Conservation (phyloP, 2,113 vertebrate species). For the Cinclus cinclus region DNA sequence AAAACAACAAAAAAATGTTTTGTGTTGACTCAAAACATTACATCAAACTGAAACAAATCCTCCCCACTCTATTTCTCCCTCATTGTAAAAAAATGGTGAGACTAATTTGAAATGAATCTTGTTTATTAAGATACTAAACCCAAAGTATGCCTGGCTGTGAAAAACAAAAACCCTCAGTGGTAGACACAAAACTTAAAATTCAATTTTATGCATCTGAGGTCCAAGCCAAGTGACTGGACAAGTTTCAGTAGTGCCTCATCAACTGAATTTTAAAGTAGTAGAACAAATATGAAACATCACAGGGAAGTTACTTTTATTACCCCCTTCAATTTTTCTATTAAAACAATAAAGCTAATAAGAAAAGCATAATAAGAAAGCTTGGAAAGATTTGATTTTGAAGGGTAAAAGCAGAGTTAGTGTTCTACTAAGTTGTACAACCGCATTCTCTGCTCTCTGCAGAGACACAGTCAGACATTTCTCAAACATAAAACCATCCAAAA, state of each 20-base stretch:
- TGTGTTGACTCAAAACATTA: slow-evolving; percentile 6
- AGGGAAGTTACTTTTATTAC: neutral
- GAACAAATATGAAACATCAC: neutral
- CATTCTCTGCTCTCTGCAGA: neutral
- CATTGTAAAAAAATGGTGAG: neutral
- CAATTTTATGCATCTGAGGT: neutral
- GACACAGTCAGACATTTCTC: neutral
- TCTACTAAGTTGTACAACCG: neutral
- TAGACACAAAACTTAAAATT: neutral
- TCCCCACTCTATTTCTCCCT: rapidly evolving
- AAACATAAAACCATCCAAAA: neutral
- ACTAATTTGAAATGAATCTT: slow-evolving; percentile 10
- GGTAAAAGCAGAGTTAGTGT: neutral
- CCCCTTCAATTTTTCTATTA: neutral
- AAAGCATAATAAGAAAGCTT: neutral
- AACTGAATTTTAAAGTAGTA: neutral
- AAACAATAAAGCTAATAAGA: neutral
- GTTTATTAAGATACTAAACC: slow-evolving; percentile 11
- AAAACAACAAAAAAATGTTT: neutral
- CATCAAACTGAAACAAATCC: neutral
- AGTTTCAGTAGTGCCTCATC: neutral
- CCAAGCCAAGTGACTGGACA: neutral
- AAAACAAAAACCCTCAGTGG: neutral
- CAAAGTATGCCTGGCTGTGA: neutral
- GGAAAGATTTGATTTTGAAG: neutral